Conservation (phyloP, 1,140 invertebrate species). For the Penaeus japonicus region DNA sequence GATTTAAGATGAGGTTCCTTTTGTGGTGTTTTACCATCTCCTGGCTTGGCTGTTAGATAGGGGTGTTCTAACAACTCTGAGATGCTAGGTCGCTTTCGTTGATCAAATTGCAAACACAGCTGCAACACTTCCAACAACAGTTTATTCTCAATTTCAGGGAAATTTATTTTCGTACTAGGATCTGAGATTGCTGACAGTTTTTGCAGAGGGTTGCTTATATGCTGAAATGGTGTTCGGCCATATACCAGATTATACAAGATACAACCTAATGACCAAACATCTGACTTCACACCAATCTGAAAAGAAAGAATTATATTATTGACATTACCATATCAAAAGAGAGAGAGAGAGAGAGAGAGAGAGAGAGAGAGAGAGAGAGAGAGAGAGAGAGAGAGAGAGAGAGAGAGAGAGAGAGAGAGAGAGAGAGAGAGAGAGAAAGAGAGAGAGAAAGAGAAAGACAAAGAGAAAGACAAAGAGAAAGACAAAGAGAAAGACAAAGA, state of each 20-base stretch:
- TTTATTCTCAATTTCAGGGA: slow-evolving; percentile 68
- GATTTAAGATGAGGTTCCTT: not conserved
- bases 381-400: not conserved
- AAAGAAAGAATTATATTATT: slow-evolving; percentile 43
- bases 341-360: not conserved
- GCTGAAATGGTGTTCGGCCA: slow-evolving; percentile 88
- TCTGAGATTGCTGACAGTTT: slow-evolving; percentile 87
- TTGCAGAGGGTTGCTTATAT: slow-evolving; percentile 74
- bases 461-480: too few species aligned
- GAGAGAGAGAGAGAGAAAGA: not conserved
- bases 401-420: not conserved
- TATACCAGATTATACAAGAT: slow-evolving; percentile 95
- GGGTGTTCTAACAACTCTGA: slow-evolving; percentile 75
- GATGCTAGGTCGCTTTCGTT: slow-evolving; percentile 75
- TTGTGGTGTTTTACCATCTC: not conserved
- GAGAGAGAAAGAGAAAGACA: too few species aligned
- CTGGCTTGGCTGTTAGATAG: slow-evolving; percentile 65
- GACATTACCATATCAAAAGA: not conserved
- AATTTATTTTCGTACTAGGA: slow-evolving; percentile 78
- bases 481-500: too few species aligned
- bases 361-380: not conserved
- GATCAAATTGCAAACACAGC: slow-evolving; percentile 76
- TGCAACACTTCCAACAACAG: slow-evolving; percentile 71
- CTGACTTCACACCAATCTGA: slow-evolving; percentile 89
- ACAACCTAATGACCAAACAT: slow-evolving; percentile 97